A percentile compares a stretch with the other conserved stretches of the same genome.
Conservation (phyloP, 2,797 vertebrate genomes). For the Chrysocyon brachyurus region DNA sequence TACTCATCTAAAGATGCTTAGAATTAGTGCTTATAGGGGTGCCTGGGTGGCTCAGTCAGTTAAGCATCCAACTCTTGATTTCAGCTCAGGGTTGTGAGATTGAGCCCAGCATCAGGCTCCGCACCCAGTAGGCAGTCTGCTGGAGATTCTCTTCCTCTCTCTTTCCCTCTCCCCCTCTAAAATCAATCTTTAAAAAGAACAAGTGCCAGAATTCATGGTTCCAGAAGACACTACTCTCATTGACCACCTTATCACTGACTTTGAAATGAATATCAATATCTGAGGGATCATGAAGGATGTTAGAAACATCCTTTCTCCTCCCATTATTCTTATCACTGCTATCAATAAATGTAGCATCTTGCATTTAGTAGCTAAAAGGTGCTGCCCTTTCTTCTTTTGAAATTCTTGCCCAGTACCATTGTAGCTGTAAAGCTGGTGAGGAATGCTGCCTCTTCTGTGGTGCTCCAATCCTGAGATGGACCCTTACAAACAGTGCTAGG, state of each 20-base stretch:
- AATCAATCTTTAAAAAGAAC: not conserved
- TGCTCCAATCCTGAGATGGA: not conserved
- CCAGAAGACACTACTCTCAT: not conserved
- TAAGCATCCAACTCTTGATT: not conserved
- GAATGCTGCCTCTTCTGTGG: not conserved
- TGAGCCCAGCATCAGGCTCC: not conserved
- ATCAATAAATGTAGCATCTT: not conserved
- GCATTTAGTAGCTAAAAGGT: not conserved
- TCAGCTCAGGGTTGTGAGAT: not conserved
- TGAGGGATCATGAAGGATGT: not conserved
- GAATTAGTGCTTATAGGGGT: not conserved
- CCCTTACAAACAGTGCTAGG: not conserved
- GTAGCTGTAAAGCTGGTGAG: not conserved
- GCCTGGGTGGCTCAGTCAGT: not conserved
- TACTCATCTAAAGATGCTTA: not conserved
- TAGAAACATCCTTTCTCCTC: not conserved
- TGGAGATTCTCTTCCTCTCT: not conserved
- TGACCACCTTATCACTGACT: not conserved
- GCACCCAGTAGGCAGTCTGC: not conserved
- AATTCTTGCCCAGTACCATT: not conserved
- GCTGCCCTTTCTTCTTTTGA: not conserved
- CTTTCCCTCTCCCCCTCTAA: not conserved
- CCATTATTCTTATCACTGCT: not conserved
- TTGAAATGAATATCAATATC: not conserved
- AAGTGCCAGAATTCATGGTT: not conserved